phyloP scores from a whole-genome alignment of 2,797 vertebrate species.

The Tenualosa thibaudeaui region DNA sequence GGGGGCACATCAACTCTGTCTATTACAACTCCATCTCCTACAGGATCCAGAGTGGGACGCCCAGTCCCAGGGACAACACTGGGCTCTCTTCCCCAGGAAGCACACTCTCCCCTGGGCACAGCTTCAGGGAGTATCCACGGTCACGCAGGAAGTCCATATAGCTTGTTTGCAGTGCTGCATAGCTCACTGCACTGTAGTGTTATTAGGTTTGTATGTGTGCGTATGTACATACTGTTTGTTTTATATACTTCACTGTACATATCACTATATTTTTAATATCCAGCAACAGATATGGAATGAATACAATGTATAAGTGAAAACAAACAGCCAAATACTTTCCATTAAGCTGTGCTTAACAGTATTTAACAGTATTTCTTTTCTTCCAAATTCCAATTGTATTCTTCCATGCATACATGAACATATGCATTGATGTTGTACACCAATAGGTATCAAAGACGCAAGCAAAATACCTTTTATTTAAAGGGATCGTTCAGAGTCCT shows the following conservation, averaged over 20 bases:
- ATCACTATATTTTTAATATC: slow-evolving; percentile 50
- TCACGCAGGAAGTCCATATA: slow-evolving; percentile 86
- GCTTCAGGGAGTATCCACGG: slow-evolving; percentile 69
- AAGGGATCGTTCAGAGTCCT: too few relatives aligned
- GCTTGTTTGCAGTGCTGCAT: slow-evolving; percentile 6
- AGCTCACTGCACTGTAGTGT: background rate
- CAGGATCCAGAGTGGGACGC: slow-evolving; percentile 77
- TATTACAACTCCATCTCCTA: slow-evolving; percentile 85
- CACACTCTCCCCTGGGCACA: slow-evolving; percentile 72
- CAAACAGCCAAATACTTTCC: slow-evolving; percentile 17
- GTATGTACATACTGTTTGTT: slow-evolving; percentile 53
- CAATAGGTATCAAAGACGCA: background rate
- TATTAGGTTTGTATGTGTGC: slow-evolving; percentile 33
- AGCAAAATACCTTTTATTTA: background rate
- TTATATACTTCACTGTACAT: slow-evolving; percentile 44
- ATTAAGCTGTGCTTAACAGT: background rate
- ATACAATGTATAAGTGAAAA: slow-evolving; percentile 35
- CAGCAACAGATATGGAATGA: slow-evolving; percentile 48
- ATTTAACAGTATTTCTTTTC: background rate
- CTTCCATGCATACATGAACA: slow-evolving; percentile 5
- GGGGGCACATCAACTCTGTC: slow-evolving; percentile 79
- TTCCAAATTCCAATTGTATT: slow-evolving; percentile 1
- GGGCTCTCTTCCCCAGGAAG: slow-evolving; percentile 84
- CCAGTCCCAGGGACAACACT: slow-evolving; percentile 79
- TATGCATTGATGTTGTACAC: background rate